Base-by-base conservation (phyloP, 2,888 invertebrate genomes). In the Agrochola macilenta region DNA sequence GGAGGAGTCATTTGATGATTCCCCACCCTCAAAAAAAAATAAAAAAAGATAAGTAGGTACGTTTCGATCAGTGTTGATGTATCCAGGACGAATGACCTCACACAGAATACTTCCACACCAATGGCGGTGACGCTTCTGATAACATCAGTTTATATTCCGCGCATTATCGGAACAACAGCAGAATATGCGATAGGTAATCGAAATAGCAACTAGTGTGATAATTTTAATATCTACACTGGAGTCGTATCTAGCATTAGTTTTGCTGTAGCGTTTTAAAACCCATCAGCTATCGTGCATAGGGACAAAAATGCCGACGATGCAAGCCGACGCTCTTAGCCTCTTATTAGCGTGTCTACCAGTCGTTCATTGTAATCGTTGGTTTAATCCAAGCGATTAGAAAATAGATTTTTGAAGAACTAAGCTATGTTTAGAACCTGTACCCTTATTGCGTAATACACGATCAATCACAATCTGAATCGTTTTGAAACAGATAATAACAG, bases 1-100 rank as follows among this genome's bases (percentile, higher is more conserved):
- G n/a, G n/a, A n/a, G n/a, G n/a, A n/a, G n/a, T n/a, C n/a, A n/a
- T n/a, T n/a, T n/a, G n/a, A n/a, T n/a, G n/a, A n/a, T n/a, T n/a
- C n/a, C n/a, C n/a, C n/a, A n/a, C n/a, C n/a, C n/a, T n/a, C n/a
- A n/a, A n/a, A n/a, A n/a, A n/a, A n/a, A n/a, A n/a, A n/a, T n/a
- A n/a, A n/a, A n/a, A n/a, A n/a, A n/a, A n/a, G n/a, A n/a, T n/a
- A n/a, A n/a, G n/a, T n/a, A 30, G 0, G 1, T 49, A 30, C 46
- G 2, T 23, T 12, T 26, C 23, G 30, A 46, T 69, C 69, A 46
- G 30, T 68, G 30, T 54, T 60, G 17, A 70, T 66, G 30, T 75
- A 69, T 35, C 1, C 80, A n/a, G n/a, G 49, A n/a, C 49, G 39
- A 69, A 65, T 80, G 69, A 57, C 69, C 81, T 70, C 81, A 73